A percentile compares a stretch with the other conserved stretches of the same genome.
These are phyloP conservation scores for Papilio glaucus DNA, from an alignment of 1,140 invertebrate species.

Conservation along the genomic window DNA sequence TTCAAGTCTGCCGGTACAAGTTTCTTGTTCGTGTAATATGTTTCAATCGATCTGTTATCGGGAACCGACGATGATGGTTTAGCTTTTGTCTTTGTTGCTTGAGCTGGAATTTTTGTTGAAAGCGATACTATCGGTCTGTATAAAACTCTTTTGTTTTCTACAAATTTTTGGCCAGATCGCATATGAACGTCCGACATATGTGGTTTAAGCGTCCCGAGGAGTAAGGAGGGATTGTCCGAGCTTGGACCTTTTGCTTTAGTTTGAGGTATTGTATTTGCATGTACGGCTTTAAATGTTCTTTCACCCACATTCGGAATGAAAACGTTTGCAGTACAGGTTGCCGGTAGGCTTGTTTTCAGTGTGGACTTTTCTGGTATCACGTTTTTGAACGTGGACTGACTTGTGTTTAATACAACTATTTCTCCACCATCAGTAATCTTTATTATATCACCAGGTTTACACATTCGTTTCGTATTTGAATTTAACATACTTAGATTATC, in stretches of 20 bases:
- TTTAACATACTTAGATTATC: background rate
- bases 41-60: background rate
- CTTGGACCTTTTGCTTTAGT: background rate
- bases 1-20: background rate
- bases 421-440: conserved; percentile 41
- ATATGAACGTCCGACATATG: too few species aligned
- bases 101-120: background rate
- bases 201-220: too few species aligned
- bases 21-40: conserved; percentile 5
- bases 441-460: conserved; percentile 47
- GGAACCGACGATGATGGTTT: background rate
- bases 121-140: background rate
- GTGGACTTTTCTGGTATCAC: background rate
- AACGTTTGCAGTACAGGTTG: background rate
- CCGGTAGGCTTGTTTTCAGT: background rate
- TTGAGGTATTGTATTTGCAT: background rate
- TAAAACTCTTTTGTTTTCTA: background rate
- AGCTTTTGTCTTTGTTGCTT: background rate
- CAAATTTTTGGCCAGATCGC: too few species aligned
- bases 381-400: background rate
- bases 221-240: background rate
- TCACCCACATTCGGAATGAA: conserved; percentile 9
- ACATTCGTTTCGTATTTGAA: conserved; percentile 9
- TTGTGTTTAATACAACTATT: background rate
- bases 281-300: conserved; percentile 37